Percentiles rank a stretch among this genome's conserved stretches.
These are phyloP conservation scores for Potorous gilbertii DNA, from an alignment of 2,797 vertebrate genomes.

Conservation along the genomic window DNA sequence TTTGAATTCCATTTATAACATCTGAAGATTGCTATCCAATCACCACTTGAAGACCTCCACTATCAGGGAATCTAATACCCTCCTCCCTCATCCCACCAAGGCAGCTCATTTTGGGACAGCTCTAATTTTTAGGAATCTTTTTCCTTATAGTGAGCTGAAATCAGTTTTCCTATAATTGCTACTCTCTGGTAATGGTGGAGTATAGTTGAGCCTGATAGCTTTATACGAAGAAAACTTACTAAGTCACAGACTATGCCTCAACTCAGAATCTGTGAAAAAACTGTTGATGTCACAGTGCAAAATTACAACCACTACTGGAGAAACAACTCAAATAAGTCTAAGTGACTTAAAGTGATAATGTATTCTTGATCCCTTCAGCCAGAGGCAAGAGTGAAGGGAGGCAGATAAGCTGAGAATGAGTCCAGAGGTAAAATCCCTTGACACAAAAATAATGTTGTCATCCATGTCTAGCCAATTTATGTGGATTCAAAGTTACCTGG, in stretches of 20 bases:
- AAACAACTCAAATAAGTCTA: not conserved
- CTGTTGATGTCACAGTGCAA: not conserved
- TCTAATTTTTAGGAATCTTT: not conserved
- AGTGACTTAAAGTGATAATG: not conserved
- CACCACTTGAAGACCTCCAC: not conserved
- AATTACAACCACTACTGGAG: not conserved
- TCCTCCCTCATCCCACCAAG: not conserved
- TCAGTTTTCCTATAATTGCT: not conserved
- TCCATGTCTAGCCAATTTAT: not conserved
- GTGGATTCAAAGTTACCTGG: not conserved
- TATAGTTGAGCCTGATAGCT: not conserved
- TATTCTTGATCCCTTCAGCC: not conserved
- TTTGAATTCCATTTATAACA: not conserved
- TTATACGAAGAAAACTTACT: not conserved
- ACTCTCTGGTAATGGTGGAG: not conserved
- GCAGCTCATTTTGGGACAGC: not conserved
- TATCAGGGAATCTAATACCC: not conserved
- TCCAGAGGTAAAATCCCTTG: not conserved
- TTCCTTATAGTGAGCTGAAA: not conserved
- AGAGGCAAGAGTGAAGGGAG: not conserved
- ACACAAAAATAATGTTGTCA: not conserved
- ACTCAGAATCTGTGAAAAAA: not conserved
- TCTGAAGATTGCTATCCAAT: not conserved
- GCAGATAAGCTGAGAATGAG: not conserved
- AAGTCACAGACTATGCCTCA: not conserved